phyloP scores from a whole-genome alignment of 2,113 vertebrate species.

The Sander lucioperca region DNA sequence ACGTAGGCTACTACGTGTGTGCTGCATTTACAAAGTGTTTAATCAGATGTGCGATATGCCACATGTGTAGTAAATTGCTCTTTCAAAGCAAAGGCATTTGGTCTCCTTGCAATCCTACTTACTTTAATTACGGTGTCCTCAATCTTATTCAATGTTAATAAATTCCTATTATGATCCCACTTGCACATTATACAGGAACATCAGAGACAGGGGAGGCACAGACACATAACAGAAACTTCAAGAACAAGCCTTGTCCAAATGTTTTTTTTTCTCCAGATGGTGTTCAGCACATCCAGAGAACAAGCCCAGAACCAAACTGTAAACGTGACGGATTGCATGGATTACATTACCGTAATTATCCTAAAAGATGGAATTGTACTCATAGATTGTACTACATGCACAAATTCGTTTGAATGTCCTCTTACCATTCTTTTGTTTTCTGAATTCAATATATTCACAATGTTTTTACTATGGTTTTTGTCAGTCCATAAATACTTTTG shows the following conservation, averaged over 20 bases:
- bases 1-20: background rate
- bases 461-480: background rate
- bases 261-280: background rate
- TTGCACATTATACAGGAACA: background rate
- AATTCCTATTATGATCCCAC: background rate
- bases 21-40: constrained; percentile 29
- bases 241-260: background rate
- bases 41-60: constrained; percentile 15
- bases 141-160: background rate
- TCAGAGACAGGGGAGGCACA: background rate
- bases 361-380: constrained; percentile 8
- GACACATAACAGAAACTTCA: background rate
- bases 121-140: constrained; percentile 5
- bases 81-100: background rate
- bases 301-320: constrained; percentile 37
- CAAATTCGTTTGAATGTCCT: background rate
- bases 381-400: rapidly evolving
- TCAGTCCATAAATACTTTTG: background rate
- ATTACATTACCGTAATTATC: constrained; percentile 72
- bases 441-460: too few relatives aligned
- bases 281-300: constrained; percentile 13
- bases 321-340: constrained; percentile 79
- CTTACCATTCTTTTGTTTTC: background rate
- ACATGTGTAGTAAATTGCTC: background rate
- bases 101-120: background rate